phyloP scores from a whole-genome alignment of 2,888 invertebrate species.

The Trisateles emortualis region DNA sequence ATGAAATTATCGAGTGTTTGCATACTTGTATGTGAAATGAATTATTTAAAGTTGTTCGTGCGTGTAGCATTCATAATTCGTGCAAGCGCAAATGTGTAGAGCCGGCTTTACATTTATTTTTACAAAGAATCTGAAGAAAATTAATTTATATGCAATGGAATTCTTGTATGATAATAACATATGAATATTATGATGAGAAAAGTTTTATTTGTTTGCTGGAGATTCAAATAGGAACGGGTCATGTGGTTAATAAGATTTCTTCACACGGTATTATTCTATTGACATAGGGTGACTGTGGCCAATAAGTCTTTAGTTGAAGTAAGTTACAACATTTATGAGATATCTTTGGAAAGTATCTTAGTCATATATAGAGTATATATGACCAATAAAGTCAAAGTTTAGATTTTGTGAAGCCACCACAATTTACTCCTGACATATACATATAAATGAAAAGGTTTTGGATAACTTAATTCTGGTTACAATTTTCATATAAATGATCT shows the following conservation, averaged over 20 bases:
- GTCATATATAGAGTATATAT: neutral
- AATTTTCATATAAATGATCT: too few species aligned
- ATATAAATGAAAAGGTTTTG: too few species aligned
- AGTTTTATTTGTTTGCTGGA: conserved; percentile 16
- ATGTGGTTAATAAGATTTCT: conserved; percentile 16
- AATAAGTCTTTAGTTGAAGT: neutral
- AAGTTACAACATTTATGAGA: neutral
- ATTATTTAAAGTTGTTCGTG: neutral
- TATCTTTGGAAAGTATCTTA: neutral
- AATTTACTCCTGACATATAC: too few species aligned
- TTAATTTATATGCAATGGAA: conserved; percentile 15
- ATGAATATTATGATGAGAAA: conserved; percentile 24
- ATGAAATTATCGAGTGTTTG: neutral
- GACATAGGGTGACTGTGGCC: neutral
- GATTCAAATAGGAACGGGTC: conserved; percentile 13
- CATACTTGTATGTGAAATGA: neutral
- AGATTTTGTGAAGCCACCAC: too few species aligned
- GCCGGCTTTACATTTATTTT: neutral
- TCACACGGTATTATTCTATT: conserved; percentile 1
- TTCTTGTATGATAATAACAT: conserved; percentile 6
- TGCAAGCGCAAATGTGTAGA: neutral
- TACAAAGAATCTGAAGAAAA: conserved; percentile 11
- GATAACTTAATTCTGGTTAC: too few species aligned
- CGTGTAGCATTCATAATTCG: neutral
- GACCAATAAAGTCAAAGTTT: neutral